phyloP scores from a whole-genome alignment of 1,140 invertebrate genomes.

The Chrysopa pallens region DNA sequence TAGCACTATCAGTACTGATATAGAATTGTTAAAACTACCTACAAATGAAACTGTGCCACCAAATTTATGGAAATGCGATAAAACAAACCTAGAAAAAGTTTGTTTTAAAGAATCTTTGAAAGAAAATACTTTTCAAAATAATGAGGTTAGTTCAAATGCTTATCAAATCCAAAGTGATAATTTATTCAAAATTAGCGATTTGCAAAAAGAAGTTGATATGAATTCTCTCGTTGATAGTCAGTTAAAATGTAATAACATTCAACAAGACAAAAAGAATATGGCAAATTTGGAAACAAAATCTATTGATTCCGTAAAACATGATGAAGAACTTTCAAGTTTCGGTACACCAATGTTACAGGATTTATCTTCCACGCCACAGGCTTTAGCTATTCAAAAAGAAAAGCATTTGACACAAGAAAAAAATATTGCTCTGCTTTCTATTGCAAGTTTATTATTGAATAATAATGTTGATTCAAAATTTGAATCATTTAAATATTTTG shows the following conservation, averaged over 20 bases:
- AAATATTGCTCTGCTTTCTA: neutral
- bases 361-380: neutral
- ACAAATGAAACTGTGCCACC: constrained; percentile 11
- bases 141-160: neutral
- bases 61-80: constrained; percentile 22
- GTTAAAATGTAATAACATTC: neutral
- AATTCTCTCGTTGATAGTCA: neutral
- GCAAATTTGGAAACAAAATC: neutral
- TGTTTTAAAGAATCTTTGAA: neutral
- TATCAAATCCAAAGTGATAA: neutral
- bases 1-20: constrained; percentile 22
- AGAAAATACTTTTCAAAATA: neutral
- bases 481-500: neutral
- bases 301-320: no score
- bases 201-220: neutral
- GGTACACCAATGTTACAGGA: neutral
- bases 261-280: neutral
- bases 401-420: neutral
- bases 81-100: constrained; percentile 16
- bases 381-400: neutral
- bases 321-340: neutral
- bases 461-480: neutral
- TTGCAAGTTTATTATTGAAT: neutral
- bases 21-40: constrained; percentile 29
- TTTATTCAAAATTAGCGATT: neutral